Base-by-base conservation (phyloP, 30 jellyfish, hydroid and myxozoan species). In the Clytia hemisphaerica region DNA sequence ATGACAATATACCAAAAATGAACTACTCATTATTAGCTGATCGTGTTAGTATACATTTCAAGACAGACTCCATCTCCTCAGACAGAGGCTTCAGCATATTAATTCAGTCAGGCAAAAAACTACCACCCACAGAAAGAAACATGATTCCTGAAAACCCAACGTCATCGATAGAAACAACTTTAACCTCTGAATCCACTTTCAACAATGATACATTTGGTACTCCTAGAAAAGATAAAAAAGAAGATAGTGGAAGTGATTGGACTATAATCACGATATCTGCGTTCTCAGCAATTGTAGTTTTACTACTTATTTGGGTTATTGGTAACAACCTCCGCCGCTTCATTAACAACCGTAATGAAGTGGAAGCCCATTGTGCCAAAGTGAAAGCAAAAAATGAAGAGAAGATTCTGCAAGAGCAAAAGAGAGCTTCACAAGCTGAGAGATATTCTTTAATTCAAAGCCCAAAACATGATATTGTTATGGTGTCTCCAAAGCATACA, bases 301-400 rank as follows among this genome's bases (percentile, higher is more conserved):
- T 69, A 7, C 30, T 69, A 54, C 59, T 49, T 4, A 10, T 48
- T 10, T 12, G 31, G 25, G 81, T 69, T 2, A 45, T 50, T 25
- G 81, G 81, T 12, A 49, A 25, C 25, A 69, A 53, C 51, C 31
- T 45, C 22, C 75, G 76, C 7, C 28, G 71, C 18, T 69, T 21
- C 22, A n/a, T 69, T 45, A 45, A 25, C 16, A 31, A 38, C 4
- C 46, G 68, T 22, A 69, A 49, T 44, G 81, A 69, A 49, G 18
- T 69, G 32, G 24, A 69, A 19, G 76, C 81, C 4, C 81, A 69
- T 16, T 69, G 81, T 49, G 81, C 81, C 0, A 69, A 69, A 69
- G 27, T 69, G 9, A 31, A 31, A 35, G 71, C 75, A 45, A 47
- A 69, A 49, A 32, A 49, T 6, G 50, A 69, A 37, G 31, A 69